A percentile compares a stretch with the other conserved stretches of the same genome.
Conservation (phyloP, 2,888 invertebrate genomes). For the Dynastes grantii region DNA sequence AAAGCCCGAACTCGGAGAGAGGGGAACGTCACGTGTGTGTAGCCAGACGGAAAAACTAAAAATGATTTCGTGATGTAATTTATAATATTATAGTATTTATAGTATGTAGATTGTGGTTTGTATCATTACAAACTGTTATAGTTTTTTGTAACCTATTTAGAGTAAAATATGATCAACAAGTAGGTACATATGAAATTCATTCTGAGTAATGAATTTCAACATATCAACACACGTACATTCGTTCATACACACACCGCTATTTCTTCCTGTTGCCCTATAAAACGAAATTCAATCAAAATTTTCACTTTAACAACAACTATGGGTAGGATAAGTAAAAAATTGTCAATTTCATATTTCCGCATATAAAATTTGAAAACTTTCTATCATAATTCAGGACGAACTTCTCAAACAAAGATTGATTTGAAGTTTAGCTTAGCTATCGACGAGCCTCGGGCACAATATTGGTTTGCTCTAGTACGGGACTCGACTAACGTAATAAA, state of each 20-base stretch:
- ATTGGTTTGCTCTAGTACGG: slow-evolving; percentile 41
- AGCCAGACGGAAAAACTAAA: too few relatives aligned
- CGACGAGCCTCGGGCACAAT: slow-evolving; percentile 36
- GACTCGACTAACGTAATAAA: slow-evolving; percentile 31
- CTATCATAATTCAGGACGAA: slow-evolving; percentile 22
- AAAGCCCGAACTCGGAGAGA: too few relatives aligned
- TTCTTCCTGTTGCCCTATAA: neutral
- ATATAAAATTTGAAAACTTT: slow-evolving; percentile 49
- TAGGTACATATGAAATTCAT: too few relatives aligned
- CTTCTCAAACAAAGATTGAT: slow-evolving; percentile 50
- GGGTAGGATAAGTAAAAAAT: slow-evolving; percentile 25
- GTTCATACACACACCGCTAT: neutral
- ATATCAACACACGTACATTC: too few relatives aligned
- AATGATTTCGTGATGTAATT: too few relatives aligned
- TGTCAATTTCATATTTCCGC: slow-evolving; percentile 25
- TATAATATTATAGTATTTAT: too few relatives aligned
- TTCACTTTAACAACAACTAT: slow-evolving; percentile 31
- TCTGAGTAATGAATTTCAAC: too few relatives aligned
- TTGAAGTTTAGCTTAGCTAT: slow-evolving; percentile 41
- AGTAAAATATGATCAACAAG: too few relatives aligned
- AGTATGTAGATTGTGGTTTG: too few relatives aligned
- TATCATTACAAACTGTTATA: too few relatives aligned
- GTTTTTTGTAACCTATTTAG: too few relatives aligned
- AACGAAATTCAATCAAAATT: slow-evolving; percentile 7
- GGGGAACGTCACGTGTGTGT: too few relatives aligned